Evolutionary conservation across 2,797 vertebrate species (phyloP).

Genomic region (Pseudochirops cupreus): DNA sequence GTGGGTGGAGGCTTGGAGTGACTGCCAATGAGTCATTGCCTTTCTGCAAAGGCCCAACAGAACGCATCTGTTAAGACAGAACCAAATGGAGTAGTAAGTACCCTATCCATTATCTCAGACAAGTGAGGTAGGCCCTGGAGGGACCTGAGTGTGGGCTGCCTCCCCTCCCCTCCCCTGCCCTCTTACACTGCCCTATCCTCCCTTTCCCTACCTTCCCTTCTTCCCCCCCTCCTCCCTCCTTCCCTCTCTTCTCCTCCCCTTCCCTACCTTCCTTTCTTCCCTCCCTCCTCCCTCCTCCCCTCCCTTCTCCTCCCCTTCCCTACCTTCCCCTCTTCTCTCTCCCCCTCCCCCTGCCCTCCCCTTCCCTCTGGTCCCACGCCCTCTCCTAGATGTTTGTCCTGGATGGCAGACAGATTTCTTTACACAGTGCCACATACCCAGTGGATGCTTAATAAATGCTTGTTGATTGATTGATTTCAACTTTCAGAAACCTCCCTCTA

Average conservation of each 20-base stretch:
- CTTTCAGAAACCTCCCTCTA: neutral
- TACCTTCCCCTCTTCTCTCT: too few relatives aligned
- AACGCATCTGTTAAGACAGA: neutral
- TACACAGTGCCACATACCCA: neutral
- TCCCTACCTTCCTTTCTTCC: too few relatives aligned
- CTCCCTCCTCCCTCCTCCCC: neutral
- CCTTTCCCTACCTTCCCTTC: too few relatives aligned
- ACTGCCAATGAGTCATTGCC: neutral
- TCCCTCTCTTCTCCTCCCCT: too few relatives aligned
- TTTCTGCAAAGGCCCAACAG: neutral
- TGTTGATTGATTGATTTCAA: neutral
- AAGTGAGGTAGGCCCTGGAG: neutral
- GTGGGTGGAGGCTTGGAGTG: neutral
- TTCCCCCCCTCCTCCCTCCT: too few relatives aligned
- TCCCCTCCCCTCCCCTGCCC: too few relatives aligned
- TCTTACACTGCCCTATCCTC: too few relatives aligned
- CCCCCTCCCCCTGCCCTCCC: neutral
- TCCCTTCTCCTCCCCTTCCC: too few relatives aligned
- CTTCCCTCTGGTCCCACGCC: neutral
- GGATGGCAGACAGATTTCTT: neutral
- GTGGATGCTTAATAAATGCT: neutral
- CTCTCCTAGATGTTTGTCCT: neutral
- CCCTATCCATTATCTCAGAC: neutral
- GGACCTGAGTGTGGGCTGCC: neutral
- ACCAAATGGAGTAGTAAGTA: neutral